phyloP scores from a whole-genome alignment of 2,797 vertebrate genomes.

The Periophthalmus magnuspinnatus region DNA sequence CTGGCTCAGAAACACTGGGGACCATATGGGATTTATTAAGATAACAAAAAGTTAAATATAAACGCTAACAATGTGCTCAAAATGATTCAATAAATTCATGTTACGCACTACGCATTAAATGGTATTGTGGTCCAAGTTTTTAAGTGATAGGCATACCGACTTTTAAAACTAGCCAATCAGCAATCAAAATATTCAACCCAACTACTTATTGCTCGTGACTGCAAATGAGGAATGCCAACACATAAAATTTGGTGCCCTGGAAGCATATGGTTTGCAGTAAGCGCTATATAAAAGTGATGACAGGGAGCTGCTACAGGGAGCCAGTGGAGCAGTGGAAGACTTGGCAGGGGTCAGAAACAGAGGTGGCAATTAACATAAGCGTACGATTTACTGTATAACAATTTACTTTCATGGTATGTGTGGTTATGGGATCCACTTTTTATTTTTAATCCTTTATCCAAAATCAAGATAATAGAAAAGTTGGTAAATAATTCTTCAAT shows the following conservation, averaged over 20 bases:
- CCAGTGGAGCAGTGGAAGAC: slow-evolving; percentile 30
- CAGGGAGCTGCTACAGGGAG: slow-evolving; percentile 60
- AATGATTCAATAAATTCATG: slow-evolving; percentile 34
- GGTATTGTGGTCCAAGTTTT: slow-evolving; percentile 39
- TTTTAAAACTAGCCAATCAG: slow-evolving; percentile 43
- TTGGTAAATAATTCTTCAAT: not conserved
- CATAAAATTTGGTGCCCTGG: slow-evolving; percentile 59
- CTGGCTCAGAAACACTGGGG: slow-evolving; percentile 17
- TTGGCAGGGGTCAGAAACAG: slow-evolving; percentile 25
- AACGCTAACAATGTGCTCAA: slow-evolving; percentile 42
- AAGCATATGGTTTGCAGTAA: slow-evolving; percentile 66
- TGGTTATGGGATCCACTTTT: not conserved
- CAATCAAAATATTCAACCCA: slow-evolving; percentile 57
- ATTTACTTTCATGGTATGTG: slow-evolving; percentile 3
- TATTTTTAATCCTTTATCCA: not conserved
- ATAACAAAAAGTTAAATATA: slow-evolving; percentile 30
- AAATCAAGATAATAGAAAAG: not conserved
- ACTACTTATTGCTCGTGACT: slow-evolving; percentile 59
- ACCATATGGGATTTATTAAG: slow-evolving; percentile 36
- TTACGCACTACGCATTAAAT: slow-evolving; percentile 45
- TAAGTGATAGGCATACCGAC: slow-evolving; percentile 34
- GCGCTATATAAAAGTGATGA: slow-evolving; percentile 61
- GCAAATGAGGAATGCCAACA: slow-evolving; percentile 67
- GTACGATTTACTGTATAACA: not conserved
- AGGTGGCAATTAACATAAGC: slow-evolving; percentile 25